phyloP scores from a whole-genome alignment of 2,888 invertebrate genomes.

The Nemoura dubitans region DNA sequence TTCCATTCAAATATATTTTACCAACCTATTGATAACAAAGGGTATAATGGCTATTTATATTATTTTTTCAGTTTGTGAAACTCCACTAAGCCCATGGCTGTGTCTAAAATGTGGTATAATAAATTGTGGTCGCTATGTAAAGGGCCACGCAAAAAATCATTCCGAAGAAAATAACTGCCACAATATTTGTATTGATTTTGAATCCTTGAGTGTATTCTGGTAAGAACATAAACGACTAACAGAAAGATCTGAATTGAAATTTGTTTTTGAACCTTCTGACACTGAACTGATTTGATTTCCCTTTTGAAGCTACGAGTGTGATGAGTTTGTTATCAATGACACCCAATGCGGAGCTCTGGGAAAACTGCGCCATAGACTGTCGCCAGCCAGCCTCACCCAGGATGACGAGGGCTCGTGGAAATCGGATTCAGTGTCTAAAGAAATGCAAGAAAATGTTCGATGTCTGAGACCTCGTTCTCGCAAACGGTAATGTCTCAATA shows the following conservation, averaged over 20 bases:
- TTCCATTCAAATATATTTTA: no score
- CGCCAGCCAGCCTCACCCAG: constrained; percentile 22
- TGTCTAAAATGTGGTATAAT: constrained; percentile 79
- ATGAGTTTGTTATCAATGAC: constrained; percentile 81
- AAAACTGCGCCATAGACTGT: constrained; percentile 62
- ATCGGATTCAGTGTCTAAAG: constrained; percentile 47
- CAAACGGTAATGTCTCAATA: constrained; percentile 64
- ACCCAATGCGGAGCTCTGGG: constrained; percentile 66
- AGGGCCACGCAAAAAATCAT: constrained; percentile 79
- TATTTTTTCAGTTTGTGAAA: constrained; percentile 67
- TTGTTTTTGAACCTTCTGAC: background rate
- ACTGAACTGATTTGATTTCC: constrained; percentile 15
- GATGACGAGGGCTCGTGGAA: constrained; percentile 49
- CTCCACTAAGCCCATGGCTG: constrained; percentile 76
- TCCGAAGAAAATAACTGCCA: constrained; percentile 70
- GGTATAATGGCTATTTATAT: no score
- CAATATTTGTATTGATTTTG: constrained; percentile 80
- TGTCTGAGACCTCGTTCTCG: constrained; percentile 69
- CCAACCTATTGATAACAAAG: no score
- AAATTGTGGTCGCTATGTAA: constrained; percentile 80
- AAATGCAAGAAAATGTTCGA: constrained; percentile 57
- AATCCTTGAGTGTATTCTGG: constrained; percentile 80
- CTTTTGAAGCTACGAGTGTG: constrained; percentile 76
- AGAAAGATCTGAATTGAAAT: background rate
- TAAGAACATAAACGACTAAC: constrained; percentile 58